A percentile compares a stretch with the other conserved stretches of the same genome.
Conservation (phyloP, 2,797 vertebrate species). For the Cottoperca gobio region DNA sequence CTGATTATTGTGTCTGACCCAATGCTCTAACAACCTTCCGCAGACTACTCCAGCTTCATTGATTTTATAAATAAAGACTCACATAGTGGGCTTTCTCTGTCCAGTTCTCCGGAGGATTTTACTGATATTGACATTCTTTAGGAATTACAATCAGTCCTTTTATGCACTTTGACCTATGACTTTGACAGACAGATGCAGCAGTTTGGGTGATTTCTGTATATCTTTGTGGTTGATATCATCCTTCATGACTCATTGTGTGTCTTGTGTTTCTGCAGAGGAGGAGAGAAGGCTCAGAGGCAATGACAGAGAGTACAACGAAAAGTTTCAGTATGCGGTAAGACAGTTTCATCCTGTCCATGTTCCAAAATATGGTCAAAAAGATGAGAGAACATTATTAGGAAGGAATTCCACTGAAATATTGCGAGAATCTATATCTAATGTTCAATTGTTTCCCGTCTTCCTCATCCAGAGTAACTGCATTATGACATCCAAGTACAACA, state of each 20-base stretch:
- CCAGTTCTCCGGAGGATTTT: not conserved
- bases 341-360: not conserved
- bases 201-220: not conserved
- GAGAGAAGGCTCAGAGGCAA: constrained; percentile 93
- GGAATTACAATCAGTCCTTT: not conserved
- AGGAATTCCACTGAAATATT: not conserved
- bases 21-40: constrained; percentile 9
- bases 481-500: constrained; percentile 96
- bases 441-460: not conserved
- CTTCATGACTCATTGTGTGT: constrained; percentile 25
- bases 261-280: constrained; percentile 87
- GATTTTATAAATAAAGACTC: constrained; percentile 43
- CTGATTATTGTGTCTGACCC: constrained; percentile 6
- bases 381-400: not conserved
- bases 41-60: constrained; percentile 37
- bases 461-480: constrained; percentile 93
- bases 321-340: constrained; percentile 95
- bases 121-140: constrained; percentile 14
- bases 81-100: not conserved
- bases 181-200: not conserved
- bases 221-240: constrained; percentile 22
- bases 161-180: not conserved
- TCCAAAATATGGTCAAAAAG: not conserved
- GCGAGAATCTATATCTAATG: not conserved
- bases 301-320: constrained; percentile 94